Percentiles rank a stretch among this genome's conserved stretches.
Evolutionary conservation across 2,113 vertebrate genomes (phyloP).

Genomic region (Crotalus viridis): DNA sequence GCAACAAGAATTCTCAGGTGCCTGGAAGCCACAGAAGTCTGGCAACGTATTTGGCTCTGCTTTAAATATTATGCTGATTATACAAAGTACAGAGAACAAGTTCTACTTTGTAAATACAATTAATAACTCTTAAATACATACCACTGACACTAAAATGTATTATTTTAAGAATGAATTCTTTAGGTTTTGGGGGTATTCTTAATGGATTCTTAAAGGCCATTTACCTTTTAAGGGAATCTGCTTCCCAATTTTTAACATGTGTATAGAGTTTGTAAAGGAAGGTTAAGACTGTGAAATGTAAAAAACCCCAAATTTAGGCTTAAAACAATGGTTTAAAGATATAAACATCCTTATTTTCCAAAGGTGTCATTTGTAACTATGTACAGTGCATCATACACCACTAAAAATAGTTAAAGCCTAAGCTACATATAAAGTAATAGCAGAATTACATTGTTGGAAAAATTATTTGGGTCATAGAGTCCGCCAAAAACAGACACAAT

Average conservation of each 20-base stretch:
- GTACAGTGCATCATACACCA: background rate
- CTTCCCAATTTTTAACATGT: constrained; percentile 5
- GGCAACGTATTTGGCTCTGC: constrained; percentile 57
- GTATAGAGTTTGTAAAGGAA: background rate
- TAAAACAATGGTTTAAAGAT: background rate
- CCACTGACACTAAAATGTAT: constrained; percentile 49
- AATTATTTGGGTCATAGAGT: background rate
- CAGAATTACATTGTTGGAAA: background rate
- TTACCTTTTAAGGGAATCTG: constrained; percentile 17
- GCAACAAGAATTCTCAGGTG: constrained; percentile 40
- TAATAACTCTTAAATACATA: constrained; percentile 55
- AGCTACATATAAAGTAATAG: background rate
- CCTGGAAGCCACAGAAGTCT: constrained; percentile 59
- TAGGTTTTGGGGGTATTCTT: background rate
- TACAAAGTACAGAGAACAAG: constrained; percentile 57
- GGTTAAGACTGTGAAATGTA: background rate
- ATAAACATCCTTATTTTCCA: constrained; percentile 1
- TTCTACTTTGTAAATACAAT: constrained; percentile 62
- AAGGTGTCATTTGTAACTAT: background rate
- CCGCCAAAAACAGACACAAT: background rate
- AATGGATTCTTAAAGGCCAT: constrained; percentile 13
- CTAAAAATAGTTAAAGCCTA: background rate
- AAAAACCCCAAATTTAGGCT: background rate
- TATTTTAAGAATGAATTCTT: constrained; percentile 46
- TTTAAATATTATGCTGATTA: constrained; percentile 65